Conservation (phyloP, 2,797 vertebrate species). For the Cirrhinus molitorella region DNA sequence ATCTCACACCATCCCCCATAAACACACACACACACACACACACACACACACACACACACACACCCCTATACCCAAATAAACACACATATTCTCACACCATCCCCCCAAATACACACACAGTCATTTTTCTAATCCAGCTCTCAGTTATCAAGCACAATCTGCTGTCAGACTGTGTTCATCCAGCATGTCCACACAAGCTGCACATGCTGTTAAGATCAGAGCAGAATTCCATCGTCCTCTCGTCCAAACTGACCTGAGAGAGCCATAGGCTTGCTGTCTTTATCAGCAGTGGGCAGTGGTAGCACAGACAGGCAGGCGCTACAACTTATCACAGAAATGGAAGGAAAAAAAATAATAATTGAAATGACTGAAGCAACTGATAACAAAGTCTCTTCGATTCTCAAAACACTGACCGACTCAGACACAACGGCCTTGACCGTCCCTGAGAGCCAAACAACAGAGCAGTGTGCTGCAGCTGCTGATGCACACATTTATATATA, state of each 20-base stretch:
- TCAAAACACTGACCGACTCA: slow-evolving; percentile 77
- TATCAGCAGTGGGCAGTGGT: slow-evolving; percentile 72
- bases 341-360: slow-evolving; percentile 72
- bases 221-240: slow-evolving; percentile 11
- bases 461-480: slow-evolving; percentile 1
- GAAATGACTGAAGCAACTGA: slow-evolving; percentile 68
- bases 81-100: slow-evolving; percentile 1
- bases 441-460: slow-evolving; percentile 67
- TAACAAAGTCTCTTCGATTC: slow-evolving; percentile 79
- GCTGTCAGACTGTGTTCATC: slow-evolving; percentile 13
- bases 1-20: slow-evolving; percentile 16
- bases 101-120: slow-evolving; percentile 1
- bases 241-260: slow-evolving; percentile 11
- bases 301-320: slow-evolving; percentile 80
- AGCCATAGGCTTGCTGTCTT: slow-evolving; percentile 60
- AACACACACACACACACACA: slow-evolving; percentile 11
- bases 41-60: slow-evolving; percentile 16
- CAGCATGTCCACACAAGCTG: slow-evolving; percentile 40
- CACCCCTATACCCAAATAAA: slow-evolving; percentile 14
- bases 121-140: slow-evolving; percentile 12
- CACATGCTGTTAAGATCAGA: slow-evolving; percentile 18
- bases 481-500: not conserved
- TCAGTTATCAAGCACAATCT: slow-evolving; percentile 37
- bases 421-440: slow-evolving; percentile 78
- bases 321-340: slow-evolving; percentile 73